Conservation (phyloP, 2,113 vertebrate species). For the Maccullochella peelii region DNA sequence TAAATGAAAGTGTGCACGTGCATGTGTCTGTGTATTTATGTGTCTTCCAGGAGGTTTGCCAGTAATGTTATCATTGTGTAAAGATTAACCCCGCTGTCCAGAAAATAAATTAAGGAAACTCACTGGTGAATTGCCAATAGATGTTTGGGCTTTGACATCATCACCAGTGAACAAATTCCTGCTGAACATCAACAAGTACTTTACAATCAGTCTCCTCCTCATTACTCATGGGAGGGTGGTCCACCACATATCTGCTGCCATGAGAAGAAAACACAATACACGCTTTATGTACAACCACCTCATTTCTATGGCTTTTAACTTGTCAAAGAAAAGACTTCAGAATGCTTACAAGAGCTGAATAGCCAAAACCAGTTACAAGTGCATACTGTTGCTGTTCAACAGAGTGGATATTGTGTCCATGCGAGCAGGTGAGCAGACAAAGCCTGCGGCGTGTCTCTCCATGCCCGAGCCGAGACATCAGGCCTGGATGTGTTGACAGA, state of each 20-base stretch:
- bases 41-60: constrained; percentile 59
- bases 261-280: neutral
- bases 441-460: constrained; percentile 64
- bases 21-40: constrained; percentile 25
- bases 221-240: constrained; percentile 34
- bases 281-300: neutral
- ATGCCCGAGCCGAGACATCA: constrained; percentile 61
- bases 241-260: neutral
- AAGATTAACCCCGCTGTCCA: constrained; percentile 65
- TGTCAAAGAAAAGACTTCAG: constrained; percentile 17
- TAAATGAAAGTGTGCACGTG: constrained; percentile 52
- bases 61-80: constrained; percentile 77
- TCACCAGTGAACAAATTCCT: constrained; percentile 57
- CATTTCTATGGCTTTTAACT: neutral
- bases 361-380: constrained; percentile 9
- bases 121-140: constrained; percentile 61
- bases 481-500: constrained; percentile 72
- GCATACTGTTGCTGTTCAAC: constrained; percentile 21
- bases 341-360: neutral
- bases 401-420: constrained; percentile 61
- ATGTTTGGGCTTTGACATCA: constrained; percentile 78
- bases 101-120: constrained; percentile 75
- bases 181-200: constrained; percentile 58
- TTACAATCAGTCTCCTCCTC: constrained; percentile 59
- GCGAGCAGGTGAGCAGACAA: constrained; percentile 80